Evolutionary conservation across 2,888 invertebrate species (phyloP), one percentile per base, ranked within the genome.

Genomic region (Escarpia spicata): DNA sequence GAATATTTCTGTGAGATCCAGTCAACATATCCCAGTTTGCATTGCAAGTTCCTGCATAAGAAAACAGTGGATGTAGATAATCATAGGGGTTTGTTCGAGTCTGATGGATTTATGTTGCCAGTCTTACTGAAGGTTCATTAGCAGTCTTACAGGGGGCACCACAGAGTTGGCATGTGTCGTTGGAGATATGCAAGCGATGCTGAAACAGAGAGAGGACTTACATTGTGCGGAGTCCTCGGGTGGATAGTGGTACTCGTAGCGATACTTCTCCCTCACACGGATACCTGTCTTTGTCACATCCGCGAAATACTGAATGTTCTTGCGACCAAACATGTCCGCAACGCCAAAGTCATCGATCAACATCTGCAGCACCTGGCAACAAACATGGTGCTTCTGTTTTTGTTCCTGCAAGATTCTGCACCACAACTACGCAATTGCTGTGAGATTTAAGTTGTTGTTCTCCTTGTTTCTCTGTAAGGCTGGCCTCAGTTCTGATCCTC

Each of bases 311-410:
- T 96, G 95, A 58, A 96, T 95, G 94, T 96, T 96, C 45, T 96
- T 95, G 90, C 95, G 95, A 1, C 99, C 99, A 96, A 99, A 99
- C 95, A 99, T 97, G 96, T 99, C 98, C 94, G 98, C 98, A 75
- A 98, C 98, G 93, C 99, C 99, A 97, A 99, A 99, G 97, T 99
- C 98, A 96, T 99, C 99, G 95, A 99, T 99, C 96, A 99, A 97
- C 96, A 99, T 98, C 96, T 99, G 98, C 98, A 99, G 99, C 94
- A 99, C 98, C 95, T 98, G 97, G 19, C 90, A n/a, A 43, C 19
- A n/a, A 91, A 43, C 3, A 43, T 37, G n/a, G 43, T 26, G 44
- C 6, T n/a, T 91, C 4, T 8, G 2, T 91, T 91, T 8, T 37
- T 8, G 15, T 91, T 10, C 10, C 19, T 9, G 8, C 37, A 37